phyloP scores from a whole-genome alignment of 2,797 vertebrate genomes.

The Cyprinodon diabolis region DNA sequence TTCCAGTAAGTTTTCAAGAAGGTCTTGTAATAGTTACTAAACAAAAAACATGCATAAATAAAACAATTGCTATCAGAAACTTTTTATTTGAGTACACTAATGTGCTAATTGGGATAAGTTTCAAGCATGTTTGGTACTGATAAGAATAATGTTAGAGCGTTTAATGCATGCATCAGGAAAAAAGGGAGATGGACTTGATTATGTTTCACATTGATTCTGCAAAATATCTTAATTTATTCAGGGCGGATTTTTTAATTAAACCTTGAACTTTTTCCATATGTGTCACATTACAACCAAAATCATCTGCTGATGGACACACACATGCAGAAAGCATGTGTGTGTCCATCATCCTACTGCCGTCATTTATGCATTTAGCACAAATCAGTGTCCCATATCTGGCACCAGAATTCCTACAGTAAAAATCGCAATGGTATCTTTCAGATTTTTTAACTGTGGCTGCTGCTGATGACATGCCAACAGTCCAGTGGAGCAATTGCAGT shows the following conservation, averaged over 20 bases:
- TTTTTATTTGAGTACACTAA: background rate
- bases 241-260: background rate
- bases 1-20: background rate
- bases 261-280: background rate
- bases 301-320: constrained; percentile 14
- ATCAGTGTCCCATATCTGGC: constrained; percentile 8
- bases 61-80: background rate
- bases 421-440: constrained; percentile 26
- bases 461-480: constrained; percentile 15
- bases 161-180: background rate
- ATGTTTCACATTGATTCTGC: background rate
- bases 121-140: background rate
- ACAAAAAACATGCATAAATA: background rate
- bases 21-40: background rate
- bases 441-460: constrained; percentile 9
- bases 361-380: constrained; percentile 6
- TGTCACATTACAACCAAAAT: background rate
- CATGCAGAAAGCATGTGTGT: constrained; percentile 20
- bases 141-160: background rate
- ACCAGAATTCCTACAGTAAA: background rate
- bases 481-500: constrained; percentile 26
- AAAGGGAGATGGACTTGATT: background rate
- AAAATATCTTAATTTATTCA: background rate
- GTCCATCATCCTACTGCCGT: constrained; percentile 11
- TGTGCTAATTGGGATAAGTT: background rate